Evolutionary conservation across 2,797 vertebrate species (phyloP), one percentile per base, ranked within the genome.

Genomic region (Rachycentron canadum): DNA sequence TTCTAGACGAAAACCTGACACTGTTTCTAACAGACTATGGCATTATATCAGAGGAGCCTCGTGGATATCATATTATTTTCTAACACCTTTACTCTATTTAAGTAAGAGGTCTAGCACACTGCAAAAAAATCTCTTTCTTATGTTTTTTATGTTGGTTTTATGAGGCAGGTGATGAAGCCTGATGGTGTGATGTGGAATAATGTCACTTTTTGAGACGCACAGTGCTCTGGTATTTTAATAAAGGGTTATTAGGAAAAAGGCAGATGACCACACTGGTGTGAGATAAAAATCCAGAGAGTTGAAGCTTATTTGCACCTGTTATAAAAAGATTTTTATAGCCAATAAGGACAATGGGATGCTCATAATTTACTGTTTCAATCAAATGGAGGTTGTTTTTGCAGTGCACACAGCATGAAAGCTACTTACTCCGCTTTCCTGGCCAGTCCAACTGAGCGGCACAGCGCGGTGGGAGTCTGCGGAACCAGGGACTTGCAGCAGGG

Each of bases 371-470:
- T 26, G 3, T 59, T 6, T 60, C 9, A 1, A 41, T 59, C n/a
- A 41, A 8, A 23, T 71, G 32, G 32, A 23, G 41, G 41, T 43
- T 43, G 5, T 26, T 63, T 40, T 55, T 45, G 17, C 19, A 60
- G 41, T 7, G 59, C 36, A 66, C 47, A 63, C 34, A 47, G 9
- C 36, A 70, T 41, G 25, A 23, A 13, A 57, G 62, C 60, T 79
- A 97, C 98, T 99, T 81, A 99, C 98, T 98, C 97, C 17, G 97
- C 91, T 95, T 97, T 97, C 91, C 97, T 92, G 86, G 96, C 95
- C 89, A 97, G 93, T 92, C 97, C 95, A 6, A 95, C 96, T 56
- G 97, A 97, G 94, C 97, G 97, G 94, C 96, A 96, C 69, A 99
- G 95, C 64, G 96, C 89, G 74, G 94, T 93, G 80, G 96, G 94